Evolutionary conservation across 2,113 vertebrate species (phyloP).

Genomic region (Halichoerus grypus): DNA sequence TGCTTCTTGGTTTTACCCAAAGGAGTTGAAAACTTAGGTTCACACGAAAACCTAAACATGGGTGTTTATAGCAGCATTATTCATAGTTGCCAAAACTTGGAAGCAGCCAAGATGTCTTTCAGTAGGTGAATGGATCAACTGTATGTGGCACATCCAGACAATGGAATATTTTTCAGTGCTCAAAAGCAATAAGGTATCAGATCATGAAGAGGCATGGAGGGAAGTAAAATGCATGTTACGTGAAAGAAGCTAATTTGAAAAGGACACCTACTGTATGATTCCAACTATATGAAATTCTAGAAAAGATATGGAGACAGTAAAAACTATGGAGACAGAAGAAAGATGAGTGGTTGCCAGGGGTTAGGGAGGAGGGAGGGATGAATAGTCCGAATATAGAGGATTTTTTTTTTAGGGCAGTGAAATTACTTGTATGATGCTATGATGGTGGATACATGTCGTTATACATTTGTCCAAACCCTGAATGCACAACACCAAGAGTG

Average conservation of each 20-base stretch:
- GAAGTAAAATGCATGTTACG: neutral
- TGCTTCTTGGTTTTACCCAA: neutral
- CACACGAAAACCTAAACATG: neutral
- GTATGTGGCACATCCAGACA: neutral
- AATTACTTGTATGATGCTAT: neutral
- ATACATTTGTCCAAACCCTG: neutral
- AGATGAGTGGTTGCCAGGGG: neutral
- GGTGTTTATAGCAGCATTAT: neutral
- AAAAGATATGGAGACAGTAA: neutral
- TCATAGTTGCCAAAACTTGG: neutral
- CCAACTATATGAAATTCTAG: neutral
- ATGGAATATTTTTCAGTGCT: neutral
- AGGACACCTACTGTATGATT: neutral
- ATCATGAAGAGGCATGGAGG: neutral
- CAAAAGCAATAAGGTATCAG: neutral
- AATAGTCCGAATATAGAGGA: neutral
- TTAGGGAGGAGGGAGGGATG: neutral
- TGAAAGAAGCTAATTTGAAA: neutral
- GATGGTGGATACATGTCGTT: neutral
- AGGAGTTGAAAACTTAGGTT: neutral
- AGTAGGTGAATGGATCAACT: neutral
- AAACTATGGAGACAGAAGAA: neutral
- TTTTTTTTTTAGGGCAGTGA: neutral
- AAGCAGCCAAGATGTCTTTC: neutral
- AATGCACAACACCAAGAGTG: neutral